These are phyloP conservation scores for Alaudala cheleensis DNA, from an alignment of 2,113 vertebrate genomes.

Conservation along the genomic window DNA sequence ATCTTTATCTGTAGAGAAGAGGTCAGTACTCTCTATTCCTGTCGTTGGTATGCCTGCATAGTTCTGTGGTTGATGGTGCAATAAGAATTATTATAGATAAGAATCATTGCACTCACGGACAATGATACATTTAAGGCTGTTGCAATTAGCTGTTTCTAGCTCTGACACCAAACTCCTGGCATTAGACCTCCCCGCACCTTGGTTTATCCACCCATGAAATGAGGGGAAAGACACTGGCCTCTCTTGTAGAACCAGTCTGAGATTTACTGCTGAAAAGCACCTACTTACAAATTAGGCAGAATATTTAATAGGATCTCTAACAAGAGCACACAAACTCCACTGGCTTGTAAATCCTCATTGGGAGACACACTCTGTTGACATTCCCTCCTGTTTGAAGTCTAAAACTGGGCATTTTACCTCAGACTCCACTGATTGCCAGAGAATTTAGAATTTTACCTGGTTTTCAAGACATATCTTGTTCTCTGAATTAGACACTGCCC, in stretches of 20 bases:
- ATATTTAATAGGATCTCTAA: neutral
- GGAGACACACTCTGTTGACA: fast-evolving
- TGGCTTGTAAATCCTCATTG: neutral
- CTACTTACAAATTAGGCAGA: neutral
- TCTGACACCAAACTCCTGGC: neutral
- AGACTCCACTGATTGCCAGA: neutral
- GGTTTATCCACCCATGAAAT: neutral
- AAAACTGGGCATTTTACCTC: neutral
- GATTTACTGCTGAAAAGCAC: slow-evolving; percentile 6
- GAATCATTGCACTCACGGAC: neutral
- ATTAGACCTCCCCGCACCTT: neutral
- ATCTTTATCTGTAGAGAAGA: neutral
- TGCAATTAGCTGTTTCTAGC: neutral
- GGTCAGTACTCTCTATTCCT: neutral
- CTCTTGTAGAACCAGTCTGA: neutral
- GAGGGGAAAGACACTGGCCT: neutral
- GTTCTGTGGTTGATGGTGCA: neutral
- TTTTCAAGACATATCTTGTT: neutral
- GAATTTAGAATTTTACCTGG: neutral
- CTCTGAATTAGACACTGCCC: neutral
- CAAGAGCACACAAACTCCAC: neutral
- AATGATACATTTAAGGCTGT: neutral
- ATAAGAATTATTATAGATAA: neutral
- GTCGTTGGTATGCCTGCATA: neutral
- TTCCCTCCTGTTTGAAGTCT: neutral